Percentiles rank a stretch among this genome's conserved stretches.
Conservation (phyloP, 2,797 vertebrate species). For the Serranus cabrilla region DNA sequence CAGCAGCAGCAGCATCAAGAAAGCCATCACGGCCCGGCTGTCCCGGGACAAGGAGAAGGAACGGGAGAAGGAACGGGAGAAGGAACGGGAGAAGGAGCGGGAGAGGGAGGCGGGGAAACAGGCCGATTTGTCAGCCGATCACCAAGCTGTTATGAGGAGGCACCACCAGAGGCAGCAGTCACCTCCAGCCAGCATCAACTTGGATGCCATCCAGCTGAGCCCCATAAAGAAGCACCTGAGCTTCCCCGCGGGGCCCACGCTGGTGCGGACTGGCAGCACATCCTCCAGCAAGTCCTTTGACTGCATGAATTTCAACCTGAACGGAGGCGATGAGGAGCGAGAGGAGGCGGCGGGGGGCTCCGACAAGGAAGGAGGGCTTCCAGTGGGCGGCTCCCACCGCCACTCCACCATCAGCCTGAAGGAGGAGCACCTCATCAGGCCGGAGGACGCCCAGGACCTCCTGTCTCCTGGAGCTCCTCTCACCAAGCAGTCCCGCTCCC, state of each 20-base stretch:
- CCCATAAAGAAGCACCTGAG: slow-evolving; percentile 96
- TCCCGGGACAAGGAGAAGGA: slow-evolving; percentile 83
- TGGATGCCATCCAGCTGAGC: slow-evolving; percentile 91
- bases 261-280: slow-evolving; percentile 95
- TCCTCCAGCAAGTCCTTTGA: slow-evolving; percentile 98
- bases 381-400: slow-evolving; percentile 86
- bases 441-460: slow-evolving; percentile 91
- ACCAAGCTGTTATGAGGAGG: slow-evolving; percentile 72
- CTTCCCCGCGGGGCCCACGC: slow-evolving; percentile 87
- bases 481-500: slow-evolving; percentile 97
- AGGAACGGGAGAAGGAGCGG: slow-evolving; percentile 62
- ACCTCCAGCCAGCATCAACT: slow-evolving; percentile 83
- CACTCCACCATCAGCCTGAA: slow-evolving; percentile 96
- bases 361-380: slow-evolving; percentile 72
- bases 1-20: slow-evolving; percentile 85
- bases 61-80: slow-evolving; percentile 63
- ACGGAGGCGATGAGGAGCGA: slow-evolving; percentile 61
- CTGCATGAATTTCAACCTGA: slow-evolving; percentile 92
- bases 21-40: slow-evolving; percentile 80
- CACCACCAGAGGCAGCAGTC: slow-evolving; percentile 82
- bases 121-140: slow-evolving; percentile 75
- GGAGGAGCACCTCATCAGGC: slow-evolving; percentile 92
- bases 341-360: slow-evolving; percentile 55
- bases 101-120: slow-evolving; percentile 82
- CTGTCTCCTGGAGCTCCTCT: slow-evolving; percentile 92